These are phyloP conservation scores for Gymnoscopelus braueri DNA, from an alignment of 2,797 vertebrate genomes.

Conservation along the genomic window DNA sequence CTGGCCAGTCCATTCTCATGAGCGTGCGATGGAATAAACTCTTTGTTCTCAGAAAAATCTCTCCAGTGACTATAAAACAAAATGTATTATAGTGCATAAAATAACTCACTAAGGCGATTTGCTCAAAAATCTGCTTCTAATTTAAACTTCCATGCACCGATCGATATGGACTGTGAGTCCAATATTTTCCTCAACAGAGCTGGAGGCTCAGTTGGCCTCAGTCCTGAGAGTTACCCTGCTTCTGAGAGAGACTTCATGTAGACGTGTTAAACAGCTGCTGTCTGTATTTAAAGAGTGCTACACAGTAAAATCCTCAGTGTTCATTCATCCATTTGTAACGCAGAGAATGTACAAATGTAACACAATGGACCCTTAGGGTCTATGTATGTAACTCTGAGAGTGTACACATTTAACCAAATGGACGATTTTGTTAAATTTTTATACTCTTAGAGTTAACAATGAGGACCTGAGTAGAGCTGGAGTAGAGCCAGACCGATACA, in stretches of 20 bases:
- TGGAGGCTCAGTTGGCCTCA: conserved; percentile 41
- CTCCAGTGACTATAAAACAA: conserved; percentile 8
- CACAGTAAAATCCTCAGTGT: conserved; percentile 1
- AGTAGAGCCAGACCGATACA: no score
- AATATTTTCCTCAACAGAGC: conserved; percentile 47
- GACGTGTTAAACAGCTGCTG: conserved; percentile 70
- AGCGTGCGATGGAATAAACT: background rate
- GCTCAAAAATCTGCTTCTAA: conserved; percentile 29
- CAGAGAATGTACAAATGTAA: no score
- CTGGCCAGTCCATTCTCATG: background rate
- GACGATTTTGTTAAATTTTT: no score
- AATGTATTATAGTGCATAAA: background rate
- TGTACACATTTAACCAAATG: no score
- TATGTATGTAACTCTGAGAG: no score
- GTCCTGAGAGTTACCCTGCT: conserved; percentile 54
- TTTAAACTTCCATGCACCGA: conserved; percentile 15
- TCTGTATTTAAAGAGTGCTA: conserved; percentile 76
- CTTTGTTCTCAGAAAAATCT: conserved; percentile 9
- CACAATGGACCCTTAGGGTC: no score
- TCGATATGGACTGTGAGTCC: conserved; percentile 3
- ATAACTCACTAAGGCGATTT: conserved; percentile 31
- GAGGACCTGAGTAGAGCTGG: no score
- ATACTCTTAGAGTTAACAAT: no score
- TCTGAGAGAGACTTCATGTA: conserved; percentile 57
- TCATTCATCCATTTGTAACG: no score